Evolutionary conservation across 2,797 vertebrate species (phyloP).

Genomic region (Gallinago stenura): DNA sequence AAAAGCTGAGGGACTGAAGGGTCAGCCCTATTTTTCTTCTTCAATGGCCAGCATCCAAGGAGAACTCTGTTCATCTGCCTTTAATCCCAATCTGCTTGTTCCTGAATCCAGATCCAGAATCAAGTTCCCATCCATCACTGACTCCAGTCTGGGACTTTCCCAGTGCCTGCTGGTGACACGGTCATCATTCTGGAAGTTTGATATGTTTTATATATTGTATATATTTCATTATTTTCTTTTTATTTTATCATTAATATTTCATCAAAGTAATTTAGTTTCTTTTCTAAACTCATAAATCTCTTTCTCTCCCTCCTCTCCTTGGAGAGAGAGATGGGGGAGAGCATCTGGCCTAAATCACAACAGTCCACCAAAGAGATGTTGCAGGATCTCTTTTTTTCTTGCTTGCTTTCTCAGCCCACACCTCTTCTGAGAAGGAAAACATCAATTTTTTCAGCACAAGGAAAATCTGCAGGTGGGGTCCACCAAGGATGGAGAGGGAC

Average conservation of each 20-base stretch:
- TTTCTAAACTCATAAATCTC: not conserved
- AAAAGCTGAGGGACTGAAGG: not conserved
- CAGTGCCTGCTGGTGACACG: not conserved
- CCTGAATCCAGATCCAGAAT: not conserved
- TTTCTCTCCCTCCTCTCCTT: not conserved
- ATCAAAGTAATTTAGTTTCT: not conserved
- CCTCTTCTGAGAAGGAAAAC: not conserved
- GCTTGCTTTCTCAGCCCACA: fast-evolving
- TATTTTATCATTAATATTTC: not conserved
- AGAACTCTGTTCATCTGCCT: not conserved
- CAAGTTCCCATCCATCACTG: not conserved
- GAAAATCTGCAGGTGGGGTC: not conserved
- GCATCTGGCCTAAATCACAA: not conserved
- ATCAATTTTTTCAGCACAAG: not conserved
- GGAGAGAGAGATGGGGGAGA: not conserved
- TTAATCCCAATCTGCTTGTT: not conserved
- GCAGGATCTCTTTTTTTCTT: not conserved
- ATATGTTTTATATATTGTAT: not conserved
- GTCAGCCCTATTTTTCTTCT: not conserved
- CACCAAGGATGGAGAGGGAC: not conserved
- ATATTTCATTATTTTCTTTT: not conserved
- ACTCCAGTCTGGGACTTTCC: not conserved
- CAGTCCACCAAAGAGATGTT: too few species aligned
- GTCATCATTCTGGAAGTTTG: not conserved
- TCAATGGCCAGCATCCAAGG: not conserved